Evolutionary conservation across 1,140 invertebrate genomes (phyloP), one percentile per base, ranked within the genome.

Genomic region (Drosophila chauvacae): DNA sequence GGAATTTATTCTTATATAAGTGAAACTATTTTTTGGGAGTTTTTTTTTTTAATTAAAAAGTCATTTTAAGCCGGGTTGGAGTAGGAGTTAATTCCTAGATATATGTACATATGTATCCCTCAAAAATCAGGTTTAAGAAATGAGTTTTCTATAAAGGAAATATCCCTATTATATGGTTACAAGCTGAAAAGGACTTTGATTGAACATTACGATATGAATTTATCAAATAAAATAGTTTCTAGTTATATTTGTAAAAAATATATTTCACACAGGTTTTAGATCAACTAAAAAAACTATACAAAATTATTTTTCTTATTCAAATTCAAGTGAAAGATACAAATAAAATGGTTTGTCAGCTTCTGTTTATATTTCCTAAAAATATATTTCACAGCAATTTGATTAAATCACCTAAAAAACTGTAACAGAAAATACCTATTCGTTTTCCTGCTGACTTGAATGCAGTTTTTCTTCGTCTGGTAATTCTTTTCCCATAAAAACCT

Each of bases 401-500:
- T 9, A 47, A 47, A 47, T 4, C 20, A 26, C 45, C 45, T 9
- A 9, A 47, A 7, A 23, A 23, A 47, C 9, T n/a, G 7, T n/a
- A n/a, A 10, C 10, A 11, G 11, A 11, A 35, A 35, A 35, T 35
- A 26, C 13, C 13, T 2, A 7, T 28, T 28, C 7, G 28, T 20
- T 53, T 53, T 53, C 7, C 50, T 37, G 33, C 51, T 55, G 33
- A 37, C 20, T 55, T n/a, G 28, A 26, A 53, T 60, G 58, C 44
- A 51, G 44, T 57, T 57, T 33, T 33, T 11, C n/a, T 14, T 41
- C 39, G 3, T 9, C 18, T 9, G 28, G 26, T 37, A 5, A 28
- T 30, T 47, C 33, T n/a, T 14, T 33, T 39, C 13, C 16, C 13
- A 23, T 28, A 18, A 30, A 51, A 51, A 23, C 65, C 30, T 26